Evolutionary conservation across 2,113 vertebrate genomes (phyloP).

Genomic region (Hyaena hyaena): DNA sequence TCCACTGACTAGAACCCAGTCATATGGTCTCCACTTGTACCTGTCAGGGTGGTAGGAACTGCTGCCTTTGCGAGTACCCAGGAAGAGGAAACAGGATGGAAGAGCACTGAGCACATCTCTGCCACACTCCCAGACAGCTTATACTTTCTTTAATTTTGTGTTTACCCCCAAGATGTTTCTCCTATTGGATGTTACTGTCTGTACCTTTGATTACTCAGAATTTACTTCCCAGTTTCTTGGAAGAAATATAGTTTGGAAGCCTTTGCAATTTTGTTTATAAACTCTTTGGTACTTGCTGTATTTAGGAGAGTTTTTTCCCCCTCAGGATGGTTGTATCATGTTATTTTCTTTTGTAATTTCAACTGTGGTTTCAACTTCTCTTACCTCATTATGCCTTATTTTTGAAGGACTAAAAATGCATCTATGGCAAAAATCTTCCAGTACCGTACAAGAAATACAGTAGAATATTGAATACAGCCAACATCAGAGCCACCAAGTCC

Average conservation of each 20-base stretch:
- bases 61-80: background rate
- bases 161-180: background rate
- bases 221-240: conserved; percentile 20
- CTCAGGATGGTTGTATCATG: background rate
- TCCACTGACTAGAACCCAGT: background rate
- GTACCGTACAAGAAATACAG: conserved; percentile 48
- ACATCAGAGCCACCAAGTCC: background rate
- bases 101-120: background rate
- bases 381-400: conserved; percentile 30
- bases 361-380: background rate
- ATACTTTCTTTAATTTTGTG: background rate
- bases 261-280: background rate
- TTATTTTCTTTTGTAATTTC: conserved; percentile 44
- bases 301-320: background rate
- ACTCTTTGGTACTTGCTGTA: background rate
- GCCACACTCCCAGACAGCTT: background rate
- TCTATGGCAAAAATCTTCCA: conserved; percentile 46
- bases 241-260: conserved; percentile 1
- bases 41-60: background rate
- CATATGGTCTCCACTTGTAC: background rate
- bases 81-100: background rate
- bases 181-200: background rate
- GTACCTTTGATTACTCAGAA: background rate
- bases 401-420: conserved; percentile 63
- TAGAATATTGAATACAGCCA: conserved; percentile 37